Percentiles rank a stretch among this genome's conserved stretches.
Evolutionary conservation across 2,113 vertebrate genomes (phyloP).

Genomic region (Catharus minimus): DNA sequence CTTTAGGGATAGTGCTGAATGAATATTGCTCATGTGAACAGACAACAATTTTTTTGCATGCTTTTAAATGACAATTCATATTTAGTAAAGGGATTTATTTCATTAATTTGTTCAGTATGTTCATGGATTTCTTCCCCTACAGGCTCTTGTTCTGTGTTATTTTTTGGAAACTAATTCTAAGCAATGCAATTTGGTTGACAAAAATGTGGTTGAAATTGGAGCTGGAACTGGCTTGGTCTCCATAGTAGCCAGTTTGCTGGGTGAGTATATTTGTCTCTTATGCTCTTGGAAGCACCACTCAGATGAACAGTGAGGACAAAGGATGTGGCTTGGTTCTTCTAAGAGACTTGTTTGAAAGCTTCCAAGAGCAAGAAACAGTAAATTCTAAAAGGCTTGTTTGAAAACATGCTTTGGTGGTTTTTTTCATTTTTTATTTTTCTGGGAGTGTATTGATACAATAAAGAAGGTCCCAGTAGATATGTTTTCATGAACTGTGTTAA

Average conservation of each 20-base stretch:
- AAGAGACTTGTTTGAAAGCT: not conserved
- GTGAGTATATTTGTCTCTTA: slow-evolving; percentile 71
- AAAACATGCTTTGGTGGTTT: not conserved
- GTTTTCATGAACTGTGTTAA: not conserved
- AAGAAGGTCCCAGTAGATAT: not conserved
- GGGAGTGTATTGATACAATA: not conserved
- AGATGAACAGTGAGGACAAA: not conserved
- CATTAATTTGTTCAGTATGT: not conserved
- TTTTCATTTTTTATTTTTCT: not conserved
- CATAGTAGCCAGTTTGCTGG: slow-evolving; percentile 88
- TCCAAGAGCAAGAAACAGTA: not conserved
- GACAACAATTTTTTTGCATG: not conserved
- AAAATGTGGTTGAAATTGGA: slow-evolving; percentile 93
- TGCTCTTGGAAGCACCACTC: not conserved
- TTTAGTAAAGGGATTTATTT: not conserved
- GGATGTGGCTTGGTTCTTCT: not conserved
- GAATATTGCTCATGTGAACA: not conserved
- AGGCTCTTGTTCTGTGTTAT: slow-evolving; percentile 93
- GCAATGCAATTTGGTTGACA: slow-evolving; percentile 82
- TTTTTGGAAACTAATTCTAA: slow-evolving; percentile 89
- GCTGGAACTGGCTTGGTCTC: slow-evolving; percentile 94
- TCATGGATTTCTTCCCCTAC: not conserved
- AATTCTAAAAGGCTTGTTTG: not conserved
- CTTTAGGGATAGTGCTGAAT: not conserved
- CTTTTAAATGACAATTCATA: not conserved